Percentiles rank a stretch among this genome's conserved stretches.
Evolutionary conservation across 1,140 invertebrate species (phyloP).

Genomic region (Archivesica marissinica): DNA sequence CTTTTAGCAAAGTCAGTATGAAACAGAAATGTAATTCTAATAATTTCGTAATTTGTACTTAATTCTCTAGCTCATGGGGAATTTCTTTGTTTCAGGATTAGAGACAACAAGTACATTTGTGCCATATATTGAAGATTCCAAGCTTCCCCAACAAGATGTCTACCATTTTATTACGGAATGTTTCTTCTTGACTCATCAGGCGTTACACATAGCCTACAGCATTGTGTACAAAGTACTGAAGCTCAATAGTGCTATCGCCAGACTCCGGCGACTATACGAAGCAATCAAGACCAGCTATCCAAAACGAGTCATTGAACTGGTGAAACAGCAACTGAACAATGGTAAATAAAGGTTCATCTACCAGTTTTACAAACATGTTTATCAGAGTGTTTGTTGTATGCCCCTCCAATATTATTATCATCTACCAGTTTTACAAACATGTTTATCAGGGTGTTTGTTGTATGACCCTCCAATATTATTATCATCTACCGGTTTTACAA

Average conservation of each 20-base stretch:
- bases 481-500: too few relatives aligned
- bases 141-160: conserved; percentile 84
- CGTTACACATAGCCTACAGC: conserved; percentile 92
- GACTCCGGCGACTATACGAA: conserved; percentile 88
- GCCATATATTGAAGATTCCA: conserved; percentile 86
- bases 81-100: conserved; percentile 84
- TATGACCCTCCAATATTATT: too few relatives aligned
- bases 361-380: too few relatives aligned
- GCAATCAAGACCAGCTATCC: conserved; percentile 86
- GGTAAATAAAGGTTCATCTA: conserved; percentile 70
- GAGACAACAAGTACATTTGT: conserved; percentile 91
- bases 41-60: too few relatives aligned
- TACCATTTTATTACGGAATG: conserved; percentile 94
- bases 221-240: conserved; percentile 90
- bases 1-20: too few relatives aligned
- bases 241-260: conserved; percentile 88
- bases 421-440: too few relatives aligned
- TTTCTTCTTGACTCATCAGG: conserved; percentile 95
- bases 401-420: too few relatives aligned
- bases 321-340: conserved; percentile 86
- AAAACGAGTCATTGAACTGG: conserved; percentile 85
- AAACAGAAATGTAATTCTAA: too few relatives aligned
- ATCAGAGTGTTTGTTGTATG: too few relatives aligned
- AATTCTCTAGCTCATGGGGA: too few relatives aligned
- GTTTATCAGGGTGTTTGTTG: too few relatives aligned